Conservation (phyloP, 2,888 invertebrate genomes). For the Pyrochroa serraticornis region DNA sequence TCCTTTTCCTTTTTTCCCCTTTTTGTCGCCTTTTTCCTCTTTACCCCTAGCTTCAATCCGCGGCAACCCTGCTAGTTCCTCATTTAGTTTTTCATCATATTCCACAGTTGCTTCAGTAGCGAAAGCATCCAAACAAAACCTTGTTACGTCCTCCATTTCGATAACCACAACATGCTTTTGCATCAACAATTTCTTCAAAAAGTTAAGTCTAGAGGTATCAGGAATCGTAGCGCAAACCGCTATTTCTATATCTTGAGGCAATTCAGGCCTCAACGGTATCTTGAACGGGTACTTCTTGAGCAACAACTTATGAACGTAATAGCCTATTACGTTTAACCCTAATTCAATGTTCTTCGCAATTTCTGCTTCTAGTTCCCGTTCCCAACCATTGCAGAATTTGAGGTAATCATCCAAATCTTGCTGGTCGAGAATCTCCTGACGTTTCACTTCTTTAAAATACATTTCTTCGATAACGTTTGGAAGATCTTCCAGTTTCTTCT, state of each 20-base stretch:
- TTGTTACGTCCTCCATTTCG: constrained; percentile 59
- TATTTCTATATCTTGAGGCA: constrained; percentile 45
- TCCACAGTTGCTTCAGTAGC: constrained; percentile 61
- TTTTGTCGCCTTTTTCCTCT: constrained; percentile 53
- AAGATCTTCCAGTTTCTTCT: constrained; percentile 51
- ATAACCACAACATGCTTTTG: constrained; percentile 46
- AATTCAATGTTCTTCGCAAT: constrained; percentile 29
- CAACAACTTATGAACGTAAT: constrained; percentile 51
- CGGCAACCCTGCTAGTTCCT: constrained; percentile 43
- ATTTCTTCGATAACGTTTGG: constrained; percentile 58
- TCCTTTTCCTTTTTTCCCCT: constrained; percentile 36
- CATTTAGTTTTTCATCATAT: constrained; percentile 51
- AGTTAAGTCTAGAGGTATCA: constrained; percentile 42
- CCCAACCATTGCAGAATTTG: constrained; percentile 63
- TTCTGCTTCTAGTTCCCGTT: constrained; percentile 36
- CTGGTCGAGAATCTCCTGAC: constrained; percentile 63
- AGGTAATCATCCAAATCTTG: constrained; percentile 65
- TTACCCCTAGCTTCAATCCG: constrained; percentile 47
- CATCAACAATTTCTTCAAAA: constrained; percentile 47
- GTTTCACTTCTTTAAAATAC: constrained; percentile 59
- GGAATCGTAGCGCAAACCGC: constrained; percentile 49
- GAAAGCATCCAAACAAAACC: constrained; percentile 63
- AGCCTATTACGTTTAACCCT: constrained; percentile 51
- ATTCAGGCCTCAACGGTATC: constrained; percentile 38
- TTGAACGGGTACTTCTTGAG: constrained; percentile 51